Base-by-base conservation (phyloP, 1,140 invertebrate genomes). In the Apis mellifera region DNA sequence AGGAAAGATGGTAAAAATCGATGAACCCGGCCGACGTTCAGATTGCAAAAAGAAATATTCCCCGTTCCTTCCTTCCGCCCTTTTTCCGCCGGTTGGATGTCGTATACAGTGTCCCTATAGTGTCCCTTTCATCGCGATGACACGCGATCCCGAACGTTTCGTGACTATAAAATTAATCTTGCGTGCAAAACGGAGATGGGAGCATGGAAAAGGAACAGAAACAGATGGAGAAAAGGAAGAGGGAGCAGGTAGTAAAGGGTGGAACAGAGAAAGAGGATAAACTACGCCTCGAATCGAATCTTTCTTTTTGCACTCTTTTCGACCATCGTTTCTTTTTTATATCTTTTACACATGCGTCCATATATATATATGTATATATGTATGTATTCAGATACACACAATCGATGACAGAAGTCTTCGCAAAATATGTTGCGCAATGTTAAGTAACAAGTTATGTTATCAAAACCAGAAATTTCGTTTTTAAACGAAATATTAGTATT, bases 81-180 rank as follows among this genome's bases (percentile, higher is more conserved):
- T 60, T 84, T 73, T 83, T 82, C 66, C 59, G 23, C 17, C 21
- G 78, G 64, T 26, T 78, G 60, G 55, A 82, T 65, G 59, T 42
- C 82, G 54, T 72, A 76, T 72, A 82, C 73, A 52, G 72, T 42
- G 32, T 42, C 32, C 32, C 32, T 42, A 42, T 2, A 55, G 80
- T 71, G 80, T 86, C 81, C 75, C 72, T 60, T 83, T 87, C 81
- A 83, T 86, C 85, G 71, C 68, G 62, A 70, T 71, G 69, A 80
- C 82, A 74, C 75, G 82, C 82, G 82, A 84, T 84, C 26, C 82
- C 76, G 65, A 81, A 23, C 68, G 78, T 81, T 82, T 74, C 78
- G 55, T 57, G 76, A 76, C 86, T 85, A 88, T 90, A 84, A 88
- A 89, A 88, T 88, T 89, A 88, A 85, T 89, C 85, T 89, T 83